These are phyloP conservation scores for Rhabdophis nuchalis DNA, from an alignment of 2,797 vertebrate genomes.

Conservation along the genomic window DNA sequence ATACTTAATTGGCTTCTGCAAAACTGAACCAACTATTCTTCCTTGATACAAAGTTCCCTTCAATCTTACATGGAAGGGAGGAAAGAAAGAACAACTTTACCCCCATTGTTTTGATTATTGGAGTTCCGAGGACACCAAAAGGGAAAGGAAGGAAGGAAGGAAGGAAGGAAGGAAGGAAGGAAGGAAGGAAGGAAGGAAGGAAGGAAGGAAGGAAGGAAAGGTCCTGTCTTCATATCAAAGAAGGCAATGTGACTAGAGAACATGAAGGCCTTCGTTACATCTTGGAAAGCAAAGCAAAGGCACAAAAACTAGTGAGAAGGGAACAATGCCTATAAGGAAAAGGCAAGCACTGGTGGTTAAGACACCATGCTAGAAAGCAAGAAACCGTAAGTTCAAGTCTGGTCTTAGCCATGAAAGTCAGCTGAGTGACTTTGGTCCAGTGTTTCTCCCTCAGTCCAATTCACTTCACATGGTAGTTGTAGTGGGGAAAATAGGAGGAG, in stretches of 20 bases:
- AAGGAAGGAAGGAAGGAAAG: too few relatives aligned
- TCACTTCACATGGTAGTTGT: neutral
- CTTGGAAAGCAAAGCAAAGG: neutral
- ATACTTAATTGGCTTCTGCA: too few relatives aligned
- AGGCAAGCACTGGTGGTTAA: neutral
- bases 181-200: too few relatives aligned
- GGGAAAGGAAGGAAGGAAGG: neutral
- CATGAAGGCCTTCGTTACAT: neutral
- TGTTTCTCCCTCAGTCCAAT: neutral
- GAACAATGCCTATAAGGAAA: neutral
- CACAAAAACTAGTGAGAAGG: neutral
- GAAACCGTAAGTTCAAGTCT: too few relatives aligned
- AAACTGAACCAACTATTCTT: neutral
- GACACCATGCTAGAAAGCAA: too few relatives aligned
- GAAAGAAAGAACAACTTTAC: neutral
- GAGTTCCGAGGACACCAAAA: neutral
- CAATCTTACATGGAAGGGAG: neutral
- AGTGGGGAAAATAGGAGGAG: neutral
- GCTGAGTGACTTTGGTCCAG: neutral
- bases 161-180: too few relatives aligned
- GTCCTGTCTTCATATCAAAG: neutral
- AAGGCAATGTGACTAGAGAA: neutral
- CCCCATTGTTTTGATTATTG: neutral
- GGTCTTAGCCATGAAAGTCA: neutral
- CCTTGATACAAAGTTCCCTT: neutral